Percentiles rank a stretch among this genome's conserved stretches.
These are phyloP conservation scores for Chrysomela aeneicollis DNA, from an alignment of 2,888 invertebrate species.

Conservation along the genomic window DNA sequence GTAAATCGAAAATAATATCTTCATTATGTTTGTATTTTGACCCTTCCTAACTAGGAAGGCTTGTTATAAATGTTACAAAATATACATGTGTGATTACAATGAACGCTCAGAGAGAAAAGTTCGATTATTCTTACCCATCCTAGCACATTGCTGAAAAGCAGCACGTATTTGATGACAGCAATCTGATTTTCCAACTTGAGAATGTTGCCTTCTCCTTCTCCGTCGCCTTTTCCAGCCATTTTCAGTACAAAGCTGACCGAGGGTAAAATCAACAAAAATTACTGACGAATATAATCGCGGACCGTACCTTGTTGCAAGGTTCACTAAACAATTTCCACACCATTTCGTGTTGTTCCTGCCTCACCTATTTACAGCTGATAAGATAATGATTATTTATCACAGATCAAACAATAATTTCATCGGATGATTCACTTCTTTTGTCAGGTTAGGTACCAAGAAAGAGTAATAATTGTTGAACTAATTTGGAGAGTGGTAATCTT, in stretches of 20 bases:
- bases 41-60: no score
- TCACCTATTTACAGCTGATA: slow-evolving; percentile 50
- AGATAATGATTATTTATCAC: slow-evolving; percentile 50
- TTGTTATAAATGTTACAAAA: no score
- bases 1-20: no score
- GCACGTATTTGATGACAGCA: slow-evolving; percentile 80
- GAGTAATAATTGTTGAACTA: background rate
- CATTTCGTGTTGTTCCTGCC: slow-evolving; percentile 43
- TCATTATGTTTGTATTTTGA: no score
- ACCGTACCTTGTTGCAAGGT: slow-evolving; percentile 36
- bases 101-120: background rate
- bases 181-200: slow-evolving; percentile 78
- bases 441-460: slow-evolving; percentile 11
- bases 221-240: slow-evolving; percentile 68
- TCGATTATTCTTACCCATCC: slow-evolving; percentile 72
- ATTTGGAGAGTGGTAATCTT: no score
- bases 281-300: slow-evolving; percentile 27
- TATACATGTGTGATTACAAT: no score
- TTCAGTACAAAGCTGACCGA: slow-evolving; percentile 34
- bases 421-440: slow-evolving; percentile 41
- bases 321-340: slow-evolving; percentile 34
- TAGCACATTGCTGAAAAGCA: slow-evolving; percentile 82
- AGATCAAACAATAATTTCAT: slow-evolving; percentile 40
- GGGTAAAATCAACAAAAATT: slow-evolving; percentile 12
- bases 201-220: slow-evolving; percentile 65